Base-by-base conservation (phyloP, 2,113 vertebrate species). In the Paradoxurus hermaphroditus region DNA sequence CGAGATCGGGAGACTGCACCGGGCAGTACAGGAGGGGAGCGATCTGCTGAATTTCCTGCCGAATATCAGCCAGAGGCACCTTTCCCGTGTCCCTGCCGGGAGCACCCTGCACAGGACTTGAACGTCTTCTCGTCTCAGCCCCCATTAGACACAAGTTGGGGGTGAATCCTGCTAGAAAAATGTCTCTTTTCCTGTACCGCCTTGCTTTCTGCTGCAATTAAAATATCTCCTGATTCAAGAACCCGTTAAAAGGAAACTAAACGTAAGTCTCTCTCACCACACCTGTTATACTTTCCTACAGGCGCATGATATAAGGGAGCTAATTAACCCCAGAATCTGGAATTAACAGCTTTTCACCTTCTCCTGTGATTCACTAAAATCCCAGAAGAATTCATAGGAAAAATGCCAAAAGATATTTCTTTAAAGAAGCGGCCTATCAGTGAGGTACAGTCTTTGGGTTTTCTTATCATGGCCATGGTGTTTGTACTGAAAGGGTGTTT, bases 321-420 rank as follows among this genome's bases (percentile, higher is more conserved):
- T 96, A 94, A 96, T 93, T 97, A 97, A 94, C 86, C 97, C 92
- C 96, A 95, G 95, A 93, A 90, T 63, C 84, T 94, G 4, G 23
- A 81, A 87, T 31, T 25, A 72, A 49, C 95, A 89, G 86, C 63
- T 84, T 85, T 95, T 97, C 84, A 95, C 89, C 67, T 97, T 97
- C 78, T 79, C 95, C 96, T 98, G 94, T 49, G 96, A 89, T n/a
- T 96, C 91, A 4, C 31, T 86, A 19, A 91, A 78, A 56, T 91
- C 89, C 88, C 88, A 67, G 27, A 86, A 75, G 36, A 91, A 92
- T 62, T 73, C 93, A 95, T 73, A 68, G 23, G 23, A 84, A 95
- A 96, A 89, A 18, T 25, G 65, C 86, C 93, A 91, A 31, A 95
- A 75, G 63, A 29, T 21, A 3, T 12, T 46, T 51, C 39, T 87